These are phyloP conservation scores for Drosophila formosana DNA, from an alignment of 2,888 invertebrate species.

Conservation along the genomic window DNA sequence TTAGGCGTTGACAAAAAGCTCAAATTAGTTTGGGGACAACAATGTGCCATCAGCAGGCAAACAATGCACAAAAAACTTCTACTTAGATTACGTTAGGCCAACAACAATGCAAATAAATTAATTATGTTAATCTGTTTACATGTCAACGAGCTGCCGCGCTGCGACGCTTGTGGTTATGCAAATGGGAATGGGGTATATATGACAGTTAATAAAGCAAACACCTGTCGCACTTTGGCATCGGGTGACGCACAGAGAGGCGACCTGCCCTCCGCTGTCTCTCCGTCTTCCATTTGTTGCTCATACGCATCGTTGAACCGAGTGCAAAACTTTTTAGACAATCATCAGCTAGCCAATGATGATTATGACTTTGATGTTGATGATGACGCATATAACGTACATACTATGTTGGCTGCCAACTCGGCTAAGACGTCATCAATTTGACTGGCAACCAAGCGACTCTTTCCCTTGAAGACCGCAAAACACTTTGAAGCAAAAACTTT, in stretches of 20 bases:
- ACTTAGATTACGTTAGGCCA: conserved; percentile 46
- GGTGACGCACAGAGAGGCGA: conserved; percentile 8
- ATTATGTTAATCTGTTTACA: conserved; percentile 81
- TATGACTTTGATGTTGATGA: conserved; percentile 16
- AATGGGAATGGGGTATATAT: conserved; percentile 1
- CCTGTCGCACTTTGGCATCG: conserved; percentile 58
- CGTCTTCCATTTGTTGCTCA: conserved; percentile 47
- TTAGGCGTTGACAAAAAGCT: conserved; percentile 65
- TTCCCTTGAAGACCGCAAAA: conserved; percentile 57
- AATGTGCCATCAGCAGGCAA: conserved; percentile 32
- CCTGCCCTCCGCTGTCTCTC: background rate
- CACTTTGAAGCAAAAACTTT: conserved; percentile 70
- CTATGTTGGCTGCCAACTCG: conserved; percentile 34
- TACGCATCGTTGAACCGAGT: conserved; percentile 56
- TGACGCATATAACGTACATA: conserved; percentile 3
- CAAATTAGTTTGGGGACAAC: conserved; percentile 59
- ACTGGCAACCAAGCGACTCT: conserved; percentile 25
- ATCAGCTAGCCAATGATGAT: conserved; percentile 34
- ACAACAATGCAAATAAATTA: conserved; percentile 72
- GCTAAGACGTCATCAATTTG: conserved; percentile 69
- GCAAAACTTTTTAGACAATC: conserved; percentile 48
- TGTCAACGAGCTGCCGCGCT: conserved; percentile 56
- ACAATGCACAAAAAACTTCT: conserved; percentile 20
- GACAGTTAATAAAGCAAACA: conserved; percentile 72
- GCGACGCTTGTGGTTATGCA: background rate